These are phyloP conservation scores for Terrapene triunguis DNA, from an alignment of 2,113 vertebrate species.

Conservation along the genomic window DNA sequence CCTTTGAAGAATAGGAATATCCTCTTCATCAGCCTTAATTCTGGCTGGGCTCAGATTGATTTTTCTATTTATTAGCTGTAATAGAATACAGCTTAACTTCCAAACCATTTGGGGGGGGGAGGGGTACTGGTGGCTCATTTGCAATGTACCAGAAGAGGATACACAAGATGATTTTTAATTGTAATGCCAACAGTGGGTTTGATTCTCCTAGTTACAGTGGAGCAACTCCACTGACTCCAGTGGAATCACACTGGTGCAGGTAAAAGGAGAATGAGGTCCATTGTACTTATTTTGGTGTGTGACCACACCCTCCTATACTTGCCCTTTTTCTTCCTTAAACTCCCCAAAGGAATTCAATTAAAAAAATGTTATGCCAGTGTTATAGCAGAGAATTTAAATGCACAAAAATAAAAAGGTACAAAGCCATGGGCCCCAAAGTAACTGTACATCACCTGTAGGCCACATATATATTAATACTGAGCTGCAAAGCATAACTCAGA, in stretches of 20 bases:
- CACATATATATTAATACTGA: background rate
- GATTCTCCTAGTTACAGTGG: constrained; percentile 31
- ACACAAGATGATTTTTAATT: constrained; percentile 7
- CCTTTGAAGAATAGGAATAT: constrained; percentile 31
- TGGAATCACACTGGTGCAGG: constrained; percentile 23
- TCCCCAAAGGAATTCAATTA: constrained; percentile 50
- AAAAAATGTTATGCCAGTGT: constrained; percentile 64
- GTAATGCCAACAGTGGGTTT: background rate
- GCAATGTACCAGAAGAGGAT: background rate
- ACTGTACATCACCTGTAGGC: constrained; percentile 36
- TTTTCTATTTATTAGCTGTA: constrained; percentile 34
- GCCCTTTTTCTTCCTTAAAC: constrained; percentile 66
- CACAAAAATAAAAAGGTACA: constrained; percentile 38
- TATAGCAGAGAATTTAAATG: constrained; percentile 64
- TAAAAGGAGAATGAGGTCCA: constrained; percentile 18
- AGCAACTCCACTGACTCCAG: constrained; percentile 27
- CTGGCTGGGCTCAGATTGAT: constrained; percentile 13
- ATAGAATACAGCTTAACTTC: constrained; percentile 15
- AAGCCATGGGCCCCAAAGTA: constrained; percentile 55
- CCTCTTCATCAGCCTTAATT: constrained; percentile 22
- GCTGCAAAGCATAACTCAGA: constrained; percentile 46
- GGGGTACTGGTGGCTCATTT: background rate
- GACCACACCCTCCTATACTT: constrained; percentile 54
- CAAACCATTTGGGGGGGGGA: background rate
- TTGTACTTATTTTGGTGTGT: constrained; percentile 34